Base-by-base conservation (phyloP, 2,888 invertebrate genomes). In the Brenthis ino region DNA sequence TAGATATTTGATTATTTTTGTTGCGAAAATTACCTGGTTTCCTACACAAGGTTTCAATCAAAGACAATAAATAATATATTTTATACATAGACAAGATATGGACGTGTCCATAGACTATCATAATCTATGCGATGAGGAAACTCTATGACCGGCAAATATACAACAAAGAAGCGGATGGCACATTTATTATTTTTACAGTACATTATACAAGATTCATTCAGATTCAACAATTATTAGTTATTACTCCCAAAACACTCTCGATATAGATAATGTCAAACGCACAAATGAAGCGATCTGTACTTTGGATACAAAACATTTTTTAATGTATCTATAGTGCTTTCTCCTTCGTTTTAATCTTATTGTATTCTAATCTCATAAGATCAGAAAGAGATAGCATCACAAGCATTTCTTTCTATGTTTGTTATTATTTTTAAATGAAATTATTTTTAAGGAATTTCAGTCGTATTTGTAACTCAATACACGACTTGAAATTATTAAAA, bases 91-190 rank as follows among this genome's bases (percentile, higher is more conserved):
- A 75, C 72, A 78, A 82, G 79, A 83, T 81, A 86, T 82, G 88
- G 87, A 89, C 87, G 82, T 80, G 77, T 84, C 87, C 85, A 88
- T 79, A 87, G 78, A 85, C 77, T 70, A 70, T 68, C 74, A 76
- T 76, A 76, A 77, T 80, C 79, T 81, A 79, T 77, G 77, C 70
- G 69, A 77, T 75, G 78, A 77, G 73, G 71, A 72, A 72, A 73
- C 69, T 72, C 47, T 65, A 72, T 76, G 76, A 79, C 76, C 77
- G 82, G 85, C 85, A 88, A 76, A 88, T 90, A 82, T 90, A 90
- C 88, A 91, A 82, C 81, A 83, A 87, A 75, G 76, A 87, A 91
- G 87, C 86, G 84, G 89, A 92, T 92, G 92, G 92, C 91, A 92
- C 91, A 89, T 86, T 85, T 77, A 77, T 84, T 84, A 82, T 78